phyloP scores from a whole-genome alignment of 35 echinoderm and acorn worm genomes.

The Chiridota heheva region DNA sequence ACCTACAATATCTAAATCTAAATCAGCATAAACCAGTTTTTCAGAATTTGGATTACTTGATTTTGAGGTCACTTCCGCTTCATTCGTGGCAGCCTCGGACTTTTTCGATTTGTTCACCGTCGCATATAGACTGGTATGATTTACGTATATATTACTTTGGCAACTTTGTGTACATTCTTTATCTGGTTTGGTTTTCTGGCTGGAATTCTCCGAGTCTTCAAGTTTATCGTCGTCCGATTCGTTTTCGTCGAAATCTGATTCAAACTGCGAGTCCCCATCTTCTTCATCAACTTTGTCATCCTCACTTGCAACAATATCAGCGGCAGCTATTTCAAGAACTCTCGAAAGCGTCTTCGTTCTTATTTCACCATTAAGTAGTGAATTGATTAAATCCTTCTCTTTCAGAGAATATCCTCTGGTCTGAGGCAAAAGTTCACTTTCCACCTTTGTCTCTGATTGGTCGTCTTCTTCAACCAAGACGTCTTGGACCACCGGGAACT shows the following conservation, averaged over 20 bases:
- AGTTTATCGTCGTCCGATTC: slow-evolving; percentile 49
- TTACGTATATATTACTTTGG: too few species aligned
- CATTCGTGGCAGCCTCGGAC: too few species aligned
- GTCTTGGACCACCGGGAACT: slow-evolving; percentile 18
- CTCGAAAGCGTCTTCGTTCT: slow-evolving; percentile 9
- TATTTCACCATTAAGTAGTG: slow-evolving; percentile 2
- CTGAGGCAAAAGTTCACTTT: too few species aligned
- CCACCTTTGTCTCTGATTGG: slow-evolving; percentile 1
- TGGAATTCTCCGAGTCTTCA: too few species aligned
- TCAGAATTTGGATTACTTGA: too few species aligned
- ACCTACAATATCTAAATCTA: too few species aligned
- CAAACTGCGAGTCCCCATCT: slow-evolving; percentile 37
- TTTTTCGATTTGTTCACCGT: too few species aligned
- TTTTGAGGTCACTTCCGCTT: too few species aligned
- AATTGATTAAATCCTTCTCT: slow-evolving; percentile 21
- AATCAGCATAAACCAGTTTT: too few species aligned
- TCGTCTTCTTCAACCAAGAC: not conserved
- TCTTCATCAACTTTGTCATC: not conserved
- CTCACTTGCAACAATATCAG: not conserved
- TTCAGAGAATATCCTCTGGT: slow-evolving; percentile 26
- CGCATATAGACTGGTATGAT: too few species aligned
- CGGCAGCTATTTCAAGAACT: not conserved
- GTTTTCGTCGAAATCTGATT: slow-evolving; percentile 49
- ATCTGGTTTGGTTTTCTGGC: too few species aligned
- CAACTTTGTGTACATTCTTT: too few species aligned